Base-by-base conservation (phyloP, 2,888 invertebrate genomes). In the Hofmannophila pseudospretella region DNA sequence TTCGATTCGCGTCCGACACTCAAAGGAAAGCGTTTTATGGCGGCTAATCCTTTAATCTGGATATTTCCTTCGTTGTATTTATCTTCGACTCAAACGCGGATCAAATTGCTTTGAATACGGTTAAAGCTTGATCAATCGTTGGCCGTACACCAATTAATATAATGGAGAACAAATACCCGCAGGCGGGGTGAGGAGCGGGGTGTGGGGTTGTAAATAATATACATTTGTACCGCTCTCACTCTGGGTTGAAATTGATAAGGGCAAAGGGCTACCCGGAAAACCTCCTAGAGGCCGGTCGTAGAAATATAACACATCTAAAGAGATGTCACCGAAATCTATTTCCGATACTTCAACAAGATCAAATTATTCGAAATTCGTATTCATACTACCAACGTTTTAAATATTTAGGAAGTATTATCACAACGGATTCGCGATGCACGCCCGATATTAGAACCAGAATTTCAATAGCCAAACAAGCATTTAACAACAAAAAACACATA, bases 131-230 rank as follows among this genome's bases (percentile, higher is more conserved):
- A 56, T 57, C 56, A 59, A 52, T 55, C 52, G 44, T 47, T 34
- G 38, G 45, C 45, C 50, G 41, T 44, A 51, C 50, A 53, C 47
- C 54, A 56, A 58, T 58, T 60, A 53, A 47, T 51, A 54, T 51
- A 58, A 59, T 52, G 52, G 51, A 45, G 52, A 45, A 53, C 60
- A 55, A 58, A 57, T 51, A 61, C 49, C 49, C 45, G 42, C 40
- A 47, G 26, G 25, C 11, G 3, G 16, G 16, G 16, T 16, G 5
- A 5, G 16, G 16, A 4, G 3, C 14, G 13, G 11, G 30, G 30
- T 3, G 5, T 9, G 10, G 34, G 38, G 10, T 27, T 23, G 32
- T 26, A 34, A 37, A 42, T 31, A 41, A 30, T 33, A 20, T 30
- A 19, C 16, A 23, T 38, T 33, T 32, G 28, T 29, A 19, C 8